Base-by-base conservation (phyloP, 2,888 invertebrate species). In the Terebella lapidaria region DNA sequence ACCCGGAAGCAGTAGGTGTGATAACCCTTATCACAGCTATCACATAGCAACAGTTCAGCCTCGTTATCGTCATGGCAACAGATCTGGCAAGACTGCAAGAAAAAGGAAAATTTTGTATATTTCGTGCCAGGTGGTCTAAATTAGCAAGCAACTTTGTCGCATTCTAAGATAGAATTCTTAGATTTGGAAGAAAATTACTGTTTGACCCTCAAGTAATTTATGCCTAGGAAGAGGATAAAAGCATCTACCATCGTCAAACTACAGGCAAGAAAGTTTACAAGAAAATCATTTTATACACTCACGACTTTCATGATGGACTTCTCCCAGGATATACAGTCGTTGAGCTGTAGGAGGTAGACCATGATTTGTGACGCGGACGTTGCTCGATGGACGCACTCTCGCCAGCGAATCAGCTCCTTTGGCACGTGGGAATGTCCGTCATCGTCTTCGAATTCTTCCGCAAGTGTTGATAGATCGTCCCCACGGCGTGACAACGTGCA, bases 261-360 rank as follows among this genome's bases (percentile, higher is more conserved):
- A n/a, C n/a, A n/a, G n/a, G n/a, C n/a, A n/a, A n/a, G n/a, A n/a
- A n/a, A n/a, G n/a, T n/a, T n/a, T n/a, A n/a, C n/a, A n/a, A n/a
- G n/a, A n/a, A n/a, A n/a, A n/a, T n/a, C n/a, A n/a, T n/a, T n/a
- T n/a, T n/a, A n/a, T n/a, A n/a, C n/a, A 89, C 92, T 88, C 85
- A 95, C 94, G 84, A 95, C 96, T 86, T 95, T 94, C 95, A 97
- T 95, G 77, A 95, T 92, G 84, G 94, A 94, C 84, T 95, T 94
- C 83, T 97, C 96, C 97, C 97, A 97, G 45, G 95, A 94, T 72
- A 97, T 92, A 77, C 90, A 77, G 1, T 89, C 88, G 78, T 95
- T 94, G 68, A 97, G 83, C 72, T 92, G 90, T 74, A 92, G 90
- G 61, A 94, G 84, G 71, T 91, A 89, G 88, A 94, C 89, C 25